phyloP scores from a whole-genome alignment of 35 echinoderm and acorn worm species.

The Hemicentrotus pulcherrimus region DNA sequence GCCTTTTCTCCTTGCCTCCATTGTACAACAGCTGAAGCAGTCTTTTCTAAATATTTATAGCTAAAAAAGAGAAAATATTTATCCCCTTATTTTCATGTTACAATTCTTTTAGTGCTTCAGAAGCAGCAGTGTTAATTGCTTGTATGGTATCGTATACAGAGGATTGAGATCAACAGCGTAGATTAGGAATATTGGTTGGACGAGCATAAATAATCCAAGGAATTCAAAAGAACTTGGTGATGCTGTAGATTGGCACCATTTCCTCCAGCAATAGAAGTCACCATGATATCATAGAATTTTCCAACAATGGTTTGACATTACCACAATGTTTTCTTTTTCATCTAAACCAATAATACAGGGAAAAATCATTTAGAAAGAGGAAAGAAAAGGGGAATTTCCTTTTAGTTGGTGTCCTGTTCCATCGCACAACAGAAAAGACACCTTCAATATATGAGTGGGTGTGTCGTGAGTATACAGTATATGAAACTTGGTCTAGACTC shows the following conservation, averaged over 20 bases:
- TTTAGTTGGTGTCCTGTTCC: not conserved
- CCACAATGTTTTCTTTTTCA: not conserved
- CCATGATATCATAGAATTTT: not conserved
- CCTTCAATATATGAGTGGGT: not conserved
- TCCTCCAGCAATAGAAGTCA: not conserved
- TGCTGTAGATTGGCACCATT: not conserved
- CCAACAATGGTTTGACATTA: not conserved
- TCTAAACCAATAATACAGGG: not conserved
- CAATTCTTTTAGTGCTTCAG: too few relatives aligned
- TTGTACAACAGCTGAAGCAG: not conserved
- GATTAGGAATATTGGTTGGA: not conserved
- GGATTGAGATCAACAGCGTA: not conserved
- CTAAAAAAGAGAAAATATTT: not conserved
- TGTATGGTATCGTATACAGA: not conserved
- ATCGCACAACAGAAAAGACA: not conserved
- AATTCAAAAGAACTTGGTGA: not conserved
- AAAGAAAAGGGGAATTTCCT: not conserved
- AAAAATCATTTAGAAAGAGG: not conserved
- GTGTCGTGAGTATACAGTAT: too few relatives aligned
- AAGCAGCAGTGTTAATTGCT: not conserved
- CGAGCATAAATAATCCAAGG: not conserved
- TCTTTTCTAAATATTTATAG: constrained; percentile 2
- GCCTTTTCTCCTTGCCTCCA: not conserved
- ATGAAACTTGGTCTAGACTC: too few relatives aligned
- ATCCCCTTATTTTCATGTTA: not conserved